Conservation (phyloP, 30 jellyfish, hydroid and myxozoan genomes). For the Aurelia aurita region DNA sequence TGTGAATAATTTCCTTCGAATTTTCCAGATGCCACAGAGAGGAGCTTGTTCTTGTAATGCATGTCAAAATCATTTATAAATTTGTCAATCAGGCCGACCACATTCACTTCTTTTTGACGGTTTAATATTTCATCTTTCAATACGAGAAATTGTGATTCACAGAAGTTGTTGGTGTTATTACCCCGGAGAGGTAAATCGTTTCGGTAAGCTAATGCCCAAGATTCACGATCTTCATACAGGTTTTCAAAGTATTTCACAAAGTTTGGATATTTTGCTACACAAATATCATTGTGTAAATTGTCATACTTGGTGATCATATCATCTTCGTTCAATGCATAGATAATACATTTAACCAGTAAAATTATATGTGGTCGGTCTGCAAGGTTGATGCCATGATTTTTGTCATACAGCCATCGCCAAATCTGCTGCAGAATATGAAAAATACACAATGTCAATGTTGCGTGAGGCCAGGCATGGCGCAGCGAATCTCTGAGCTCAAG, state of each 20-base stretch:
- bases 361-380: no score
- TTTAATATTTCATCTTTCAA: conserved; percentile 13
- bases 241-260: neutral
- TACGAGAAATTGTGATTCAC: conserved; percentile 40
- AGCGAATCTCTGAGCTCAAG: no score
- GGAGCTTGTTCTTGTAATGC: conserved; percentile 31
- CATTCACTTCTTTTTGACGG: conserved; percentile 33
- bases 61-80: neutral
- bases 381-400: no score
- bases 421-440: no score
- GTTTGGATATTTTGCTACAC: neutral
- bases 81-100: conserved; percentile 24
- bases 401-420: no score
- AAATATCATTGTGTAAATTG: neutral
- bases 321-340: no score
- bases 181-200: conserved; percentile 6
- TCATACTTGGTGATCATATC: neutral
- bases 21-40: conserved; percentile 29
- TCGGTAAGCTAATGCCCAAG: conserved; percentile 36
- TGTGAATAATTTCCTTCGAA: conserved; percentile 28
- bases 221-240: conserved; percentile 9
- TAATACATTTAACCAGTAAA: no score
- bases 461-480: no score
- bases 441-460: no score
- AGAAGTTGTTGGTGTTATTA: conserved; percentile 20